Evolutionary conservation across 2,888 invertebrate species (phyloP), one percentile per base, ranked within the genome.

Genomic region (Pseudeuparius sepicola): DNA sequence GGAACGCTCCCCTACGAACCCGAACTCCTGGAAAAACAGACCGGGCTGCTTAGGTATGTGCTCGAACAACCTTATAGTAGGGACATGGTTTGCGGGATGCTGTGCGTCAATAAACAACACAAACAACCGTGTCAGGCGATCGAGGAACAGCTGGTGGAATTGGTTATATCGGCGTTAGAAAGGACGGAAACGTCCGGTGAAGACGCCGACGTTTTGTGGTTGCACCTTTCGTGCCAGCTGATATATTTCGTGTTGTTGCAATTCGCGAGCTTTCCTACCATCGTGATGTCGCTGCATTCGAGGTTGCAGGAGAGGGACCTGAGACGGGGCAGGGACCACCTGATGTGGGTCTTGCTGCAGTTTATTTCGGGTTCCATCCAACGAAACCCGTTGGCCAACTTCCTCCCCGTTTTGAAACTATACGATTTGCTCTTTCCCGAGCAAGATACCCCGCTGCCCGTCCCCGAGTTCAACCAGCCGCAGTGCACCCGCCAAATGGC

Each of bases 271-370:
- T 96, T 96, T 55, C 86, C 89, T 17, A 88, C 87, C 54, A 86
- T 96, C 54, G 89, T 96, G 0, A 74, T 84, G 66, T 81, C 87
- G 0, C 68, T 96, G 17, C 86, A 90, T 57, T 83, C 85, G 4
- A 41, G 38, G 18, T 26, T 44, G 30, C 44, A 44, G 24, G 43
- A 37, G 24, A 10, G 82, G 46, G 87, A 89, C 53, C 67, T 92
- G 56, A 73, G 83, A 40, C 86, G 88, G 60, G 93, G 94, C 0
- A 70, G 97, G 29, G 96, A 96, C 63, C 93, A 97, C 53, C 66
- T 98, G n/a, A 97, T 98, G 96, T 97, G 97, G 96, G 86, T 93
- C 12, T 66, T 97, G 11, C 66, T 98, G 25, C 97, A 98, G 64
- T 96, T 93, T 54, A 89, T 97, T 50, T 94, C 96, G 0, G 94